A percentile compares a stretch with the other conserved stretches of the same genome.
These are phyloP conservation scores for Typhlichthys eigenmanni DNA, from an alignment of 2,797 vertebrate genomes.

Conservation along the genomic window DNA sequence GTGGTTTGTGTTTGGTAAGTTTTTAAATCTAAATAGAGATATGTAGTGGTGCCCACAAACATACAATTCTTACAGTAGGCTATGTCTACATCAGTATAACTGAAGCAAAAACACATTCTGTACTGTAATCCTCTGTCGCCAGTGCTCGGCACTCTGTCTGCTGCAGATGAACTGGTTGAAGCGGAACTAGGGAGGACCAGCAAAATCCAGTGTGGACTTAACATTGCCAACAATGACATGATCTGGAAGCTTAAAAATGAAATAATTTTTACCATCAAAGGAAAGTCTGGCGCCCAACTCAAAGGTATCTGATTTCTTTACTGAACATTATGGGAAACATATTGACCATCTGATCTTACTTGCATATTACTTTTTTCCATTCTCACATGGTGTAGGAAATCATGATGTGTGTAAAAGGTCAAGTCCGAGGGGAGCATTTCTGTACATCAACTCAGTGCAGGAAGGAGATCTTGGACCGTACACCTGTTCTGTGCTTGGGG, in stretches of 20 bases:
- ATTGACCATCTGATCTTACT: neutral
- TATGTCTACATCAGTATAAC: neutral
- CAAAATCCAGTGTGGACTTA: neutral
- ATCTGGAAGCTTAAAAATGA: rapidly evolving
- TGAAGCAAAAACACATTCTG: neutral
- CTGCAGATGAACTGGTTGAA: conserved; percentile 14
- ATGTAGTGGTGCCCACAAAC: no score
- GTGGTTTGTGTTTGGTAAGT: conserved; percentile 62
- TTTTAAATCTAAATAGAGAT: neutral
- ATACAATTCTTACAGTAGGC: no score
- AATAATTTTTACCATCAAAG: rapidly evolving
- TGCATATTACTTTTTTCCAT: neutral
- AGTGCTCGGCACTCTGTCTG: conserved; percentile 55
- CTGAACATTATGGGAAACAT: neutral
- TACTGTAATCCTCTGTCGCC: conserved; percentile 9
- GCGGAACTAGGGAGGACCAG: rapidly evolving
- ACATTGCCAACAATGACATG: rapidly evolving
- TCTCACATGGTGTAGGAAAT: rapidly evolving
- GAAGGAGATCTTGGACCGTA: conserved; percentile 40
- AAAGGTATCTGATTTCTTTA: conserved; percentile 39
- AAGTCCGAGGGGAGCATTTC: rapidly evolving
- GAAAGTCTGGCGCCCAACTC: rapidly evolving
- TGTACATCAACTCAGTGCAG: neutral
- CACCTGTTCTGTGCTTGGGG: rapidly evolving
- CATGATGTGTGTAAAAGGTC: rapidly evolving